Evolutionary conservation across 2,797 vertebrate species (phyloP), one percentile per base, ranked within the genome.

Genomic region (Ammospiza maritima): DNA sequence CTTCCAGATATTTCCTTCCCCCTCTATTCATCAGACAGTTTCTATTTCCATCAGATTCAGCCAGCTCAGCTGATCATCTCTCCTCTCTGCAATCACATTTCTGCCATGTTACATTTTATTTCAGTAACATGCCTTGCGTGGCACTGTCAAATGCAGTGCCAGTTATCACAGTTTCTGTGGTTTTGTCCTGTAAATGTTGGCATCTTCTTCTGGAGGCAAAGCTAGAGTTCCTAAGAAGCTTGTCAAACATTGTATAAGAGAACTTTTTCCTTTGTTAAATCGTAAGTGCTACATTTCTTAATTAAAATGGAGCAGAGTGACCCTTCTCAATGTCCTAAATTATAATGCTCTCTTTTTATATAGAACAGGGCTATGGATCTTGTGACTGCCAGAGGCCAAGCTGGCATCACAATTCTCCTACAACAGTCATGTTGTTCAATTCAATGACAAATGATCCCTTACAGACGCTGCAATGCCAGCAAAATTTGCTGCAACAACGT

Each of bases 61-160:
- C 47, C 51, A 69, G 36, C 34, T 72, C 32, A 30, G 60, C 60
- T 62, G 26, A 40, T 72, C 62, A 36, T 60, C 27, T 8, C 67
- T 72, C 38, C 27, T 70, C 69, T 77, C 73, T 73, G 65, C 30
- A 76, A 50, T 54, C 17, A 20, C 26, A 50, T 69, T 73, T 92
- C 60, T 88, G 44, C 44, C 57, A 26, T 16, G n/a, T 74, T 30
- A 36, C 15, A n/a, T 93, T 85, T 70, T 54, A 20, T 81, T 81
- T 70, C 36, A 42, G 40, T 61, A 57, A 45, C 9, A 6, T 9
- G 13, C 38, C 34, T 75, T 0, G 0, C 73, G 16, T 75, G 56
- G 13, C 32, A 15, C 19, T 56, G 4, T 64, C 45, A 69, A 26
- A 40, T 51, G 58, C 38, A 42, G 56, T 60, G 18, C 34, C 56